Evolutionary conservation across 2,113 vertebrate genomes (phyloP).

Genomic region (Phycodurus eques): DNA sequence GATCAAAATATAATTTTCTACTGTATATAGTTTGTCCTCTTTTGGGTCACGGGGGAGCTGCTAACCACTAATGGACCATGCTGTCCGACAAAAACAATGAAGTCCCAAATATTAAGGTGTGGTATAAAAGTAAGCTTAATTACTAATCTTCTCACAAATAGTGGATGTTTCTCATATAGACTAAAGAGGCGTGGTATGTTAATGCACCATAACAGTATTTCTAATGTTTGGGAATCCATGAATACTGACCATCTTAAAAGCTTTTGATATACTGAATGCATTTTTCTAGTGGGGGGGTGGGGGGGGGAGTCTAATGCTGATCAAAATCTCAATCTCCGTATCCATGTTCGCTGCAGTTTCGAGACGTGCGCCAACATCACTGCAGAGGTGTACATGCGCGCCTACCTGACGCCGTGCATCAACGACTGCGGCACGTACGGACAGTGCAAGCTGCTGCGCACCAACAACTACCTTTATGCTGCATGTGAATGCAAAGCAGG

Average conservation of each 20-base stretch:
- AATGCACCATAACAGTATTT: background rate
- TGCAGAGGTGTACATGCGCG: constrained; percentile 87
- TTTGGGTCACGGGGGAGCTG: no score
- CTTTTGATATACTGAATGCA: background rate
- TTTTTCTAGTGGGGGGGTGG: no score
- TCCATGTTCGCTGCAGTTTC: constrained; percentile 72
- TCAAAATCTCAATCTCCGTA: constrained; percentile 5
- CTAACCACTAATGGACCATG: no score
- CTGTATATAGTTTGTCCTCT: no score
- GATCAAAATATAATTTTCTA: no score
- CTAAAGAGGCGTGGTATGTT: background rate
- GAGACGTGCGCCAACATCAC: constrained; percentile 84
- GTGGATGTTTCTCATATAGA: no score
- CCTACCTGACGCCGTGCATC: constrained; percentile 94
- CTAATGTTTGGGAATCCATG: background rate
- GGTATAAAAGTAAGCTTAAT: no score
- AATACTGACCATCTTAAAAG: background rate
- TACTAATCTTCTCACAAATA: no score
- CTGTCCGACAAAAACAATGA: no score
- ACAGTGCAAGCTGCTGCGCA: constrained; percentile 96
- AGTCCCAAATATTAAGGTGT: no score
- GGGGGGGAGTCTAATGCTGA: background rate
- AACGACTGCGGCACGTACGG: constrained; percentile 94
- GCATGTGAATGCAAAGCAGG: constrained; percentile 99
- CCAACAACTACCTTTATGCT: constrained; percentile 95